phyloP scores from a whole-genome alignment of 2,888 invertebrate genomes.

The Latrodectus elegans region DNA sequence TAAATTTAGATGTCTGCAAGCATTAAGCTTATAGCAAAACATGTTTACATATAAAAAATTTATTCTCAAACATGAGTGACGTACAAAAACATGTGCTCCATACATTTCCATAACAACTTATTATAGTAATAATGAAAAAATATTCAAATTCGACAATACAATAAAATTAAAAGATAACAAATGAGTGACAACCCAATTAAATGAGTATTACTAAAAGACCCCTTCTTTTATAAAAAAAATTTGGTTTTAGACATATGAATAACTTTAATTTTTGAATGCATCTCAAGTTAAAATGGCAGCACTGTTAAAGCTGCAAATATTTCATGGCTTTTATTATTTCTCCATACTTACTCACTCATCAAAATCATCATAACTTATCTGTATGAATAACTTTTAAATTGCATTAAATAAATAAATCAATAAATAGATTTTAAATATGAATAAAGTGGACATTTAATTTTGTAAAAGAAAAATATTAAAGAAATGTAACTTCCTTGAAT shows the following conservation, averaged over 20 bases:
- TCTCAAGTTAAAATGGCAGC: background rate
- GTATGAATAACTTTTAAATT: too few species aligned
- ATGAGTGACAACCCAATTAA: conserved; percentile 60
- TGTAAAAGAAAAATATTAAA: too few species aligned
- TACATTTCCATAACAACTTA: background rate
- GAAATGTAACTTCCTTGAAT: too few species aligned
- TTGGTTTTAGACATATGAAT: background rate
- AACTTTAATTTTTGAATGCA: conserved; percentile 5
- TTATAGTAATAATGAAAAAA: background rate
- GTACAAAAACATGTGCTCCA: background rate
- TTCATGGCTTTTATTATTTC: background rate
- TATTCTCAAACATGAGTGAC: background rate
- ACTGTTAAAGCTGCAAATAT: background rate
- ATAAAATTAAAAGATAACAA: conserved; percentile 13
- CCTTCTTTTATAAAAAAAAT: conserved; percentile 10
- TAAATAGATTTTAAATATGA: too few species aligned
- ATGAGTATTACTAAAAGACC: conserved; percentile 19
- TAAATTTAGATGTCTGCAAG: conserved; percentile 23
- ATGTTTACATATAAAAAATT: background rate
- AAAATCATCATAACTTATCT: too few species aligned
- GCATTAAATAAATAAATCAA: too few species aligned
- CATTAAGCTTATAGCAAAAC: conserved; percentile 14
- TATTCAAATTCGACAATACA: conserved; percentile 1
- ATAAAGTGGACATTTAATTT: too few species aligned
- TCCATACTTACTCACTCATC: too few species aligned